Evolutionary conservation across 23 tunicate species (phyloP).

Genomic region (Styela clava): DNA sequence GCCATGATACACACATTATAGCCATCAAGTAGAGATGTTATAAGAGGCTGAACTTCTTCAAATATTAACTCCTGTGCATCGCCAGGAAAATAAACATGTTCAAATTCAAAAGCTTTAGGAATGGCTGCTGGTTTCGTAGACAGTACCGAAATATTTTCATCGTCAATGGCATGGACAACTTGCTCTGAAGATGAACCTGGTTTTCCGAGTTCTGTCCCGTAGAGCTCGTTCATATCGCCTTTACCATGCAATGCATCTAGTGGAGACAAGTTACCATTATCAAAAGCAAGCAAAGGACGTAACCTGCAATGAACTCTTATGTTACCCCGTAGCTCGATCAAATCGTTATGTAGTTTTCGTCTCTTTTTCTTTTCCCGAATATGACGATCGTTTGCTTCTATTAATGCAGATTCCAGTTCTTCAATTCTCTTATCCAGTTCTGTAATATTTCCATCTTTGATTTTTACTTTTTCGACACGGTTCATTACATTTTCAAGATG

Average conservation of each 20-base stretch:
- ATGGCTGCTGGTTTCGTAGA: slow-evolving; percentile 24
- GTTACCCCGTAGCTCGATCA: slow-evolving; percentile 65
- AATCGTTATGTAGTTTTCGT: slow-evolving; percentile 45
- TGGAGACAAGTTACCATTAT: not conserved
- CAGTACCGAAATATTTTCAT: slow-evolving; percentile 34
- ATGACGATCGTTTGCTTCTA: slow-evolving; percentile 26
- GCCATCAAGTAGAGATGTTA: slow-evolving; percentile 65
- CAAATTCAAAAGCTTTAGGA: slow-evolving; percentile 43
- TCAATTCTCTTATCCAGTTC: slow-evolving; percentile 16
- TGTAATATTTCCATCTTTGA: not conserved
- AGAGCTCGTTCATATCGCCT: not conserved
- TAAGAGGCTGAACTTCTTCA: slow-evolving; percentile 52
- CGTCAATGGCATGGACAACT: slow-evolving; percentile 37
- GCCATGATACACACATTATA: slow-evolving; percentile 74
- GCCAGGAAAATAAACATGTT: slow-evolving; percentile 38
- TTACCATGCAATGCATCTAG: not conserved
- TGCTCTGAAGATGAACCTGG: slow-evolving; percentile 22
- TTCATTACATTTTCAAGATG: not conserved
- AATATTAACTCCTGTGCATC: slow-evolving; percentile 39
- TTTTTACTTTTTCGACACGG: slow-evolving; percentile 19
- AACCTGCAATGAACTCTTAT: slow-evolving; percentile 68
- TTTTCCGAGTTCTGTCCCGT: not conserved
- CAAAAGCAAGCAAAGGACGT: slow-evolving; percentile 50
- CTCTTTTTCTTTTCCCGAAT: slow-evolving; percentile 40
- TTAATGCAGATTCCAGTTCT: slow-evolving; percentile 6